Evolutionary conservation across 2,888 invertebrate genomes (phyloP).

Genomic region (Sinopyrophorus schimmeli): DNA sequence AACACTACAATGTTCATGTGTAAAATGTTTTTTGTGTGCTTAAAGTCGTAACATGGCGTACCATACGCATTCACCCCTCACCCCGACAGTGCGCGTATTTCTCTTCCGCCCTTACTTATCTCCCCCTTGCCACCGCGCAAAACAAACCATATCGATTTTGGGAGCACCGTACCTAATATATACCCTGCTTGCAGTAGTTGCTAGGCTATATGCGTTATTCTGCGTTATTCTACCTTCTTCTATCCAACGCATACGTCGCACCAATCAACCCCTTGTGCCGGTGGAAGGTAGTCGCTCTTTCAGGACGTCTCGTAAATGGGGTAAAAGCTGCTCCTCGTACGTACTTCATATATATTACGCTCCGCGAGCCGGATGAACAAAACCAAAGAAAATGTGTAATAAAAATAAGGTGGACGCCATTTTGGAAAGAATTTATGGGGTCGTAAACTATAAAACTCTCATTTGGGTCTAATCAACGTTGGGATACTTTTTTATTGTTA

Average conservation of each 20-base stretch:
- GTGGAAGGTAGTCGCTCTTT: slow-evolving; percentile 24
- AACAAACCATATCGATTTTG: slow-evolving; percentile 59
- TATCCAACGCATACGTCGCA: slow-evolving; percentile 42
- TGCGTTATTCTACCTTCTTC: too few species aligned
- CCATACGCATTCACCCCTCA: slow-evolving; percentile 50
- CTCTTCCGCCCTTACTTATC: slow-evolving; percentile 49
- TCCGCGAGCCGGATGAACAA: slow-evolving; percentile 41
- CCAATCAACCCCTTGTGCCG: slow-evolving; percentile 24
- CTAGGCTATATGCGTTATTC: slow-evolving; percentile 47
- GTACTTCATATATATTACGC: slow-evolving; percentile 47
- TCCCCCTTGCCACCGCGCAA: slow-evolving; percentile 46
- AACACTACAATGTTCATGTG: slow-evolving; percentile 52
- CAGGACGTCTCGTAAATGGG: slow-evolving; percentile 34
- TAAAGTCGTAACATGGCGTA: slow-evolving; percentile 55
- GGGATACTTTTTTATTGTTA: slow-evolving; percentile 48
- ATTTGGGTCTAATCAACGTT: slow-evolving; percentile 49
- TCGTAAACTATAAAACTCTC: slow-evolving; percentile 52
- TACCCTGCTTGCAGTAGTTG: slow-evolving; percentile 48
- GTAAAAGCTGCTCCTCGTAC: slow-evolving; percentile 40
- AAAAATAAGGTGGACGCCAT: slow-evolving; percentile 52
- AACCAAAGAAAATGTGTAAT: slow-evolving; percentile 45
- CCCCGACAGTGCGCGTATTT: slow-evolving; percentile 46
- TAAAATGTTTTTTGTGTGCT: slow-evolving; percentile 51
- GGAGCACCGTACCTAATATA: slow-evolving; percentile 52
- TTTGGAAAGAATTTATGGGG: slow-evolving; percentile 50